phyloP scores from a whole-genome alignment of 2,113 vertebrate species.

The Pterocles burchelli region DNA sequence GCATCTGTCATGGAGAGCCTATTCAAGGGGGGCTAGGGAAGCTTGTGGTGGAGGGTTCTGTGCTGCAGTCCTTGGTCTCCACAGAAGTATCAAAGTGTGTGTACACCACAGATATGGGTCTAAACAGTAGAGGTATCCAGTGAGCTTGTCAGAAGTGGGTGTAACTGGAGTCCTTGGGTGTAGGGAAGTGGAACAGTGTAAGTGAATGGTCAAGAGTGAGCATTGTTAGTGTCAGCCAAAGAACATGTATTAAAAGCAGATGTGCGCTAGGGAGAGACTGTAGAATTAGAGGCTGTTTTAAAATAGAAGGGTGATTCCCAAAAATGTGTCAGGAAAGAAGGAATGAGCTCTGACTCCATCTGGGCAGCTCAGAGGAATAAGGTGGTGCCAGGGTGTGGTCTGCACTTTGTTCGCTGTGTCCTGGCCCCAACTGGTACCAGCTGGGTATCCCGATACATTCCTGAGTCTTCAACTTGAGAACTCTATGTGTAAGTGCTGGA shows the following conservation, averaged over 20 bases:
- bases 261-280: background rate
- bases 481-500: background rate
- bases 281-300: background rate
- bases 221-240: background rate
- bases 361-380: background rate
- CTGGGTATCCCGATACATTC: background rate
- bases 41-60: background rate
- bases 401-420: background rate
- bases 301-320: background rate
- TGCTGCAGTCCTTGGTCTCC: fast-evolving
- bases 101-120: fast-evolving
- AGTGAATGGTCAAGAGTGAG: background rate
- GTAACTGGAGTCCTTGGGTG: background rate
- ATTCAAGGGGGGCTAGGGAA: background rate
- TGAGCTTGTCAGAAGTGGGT: background rate
- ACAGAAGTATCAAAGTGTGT: background rate
- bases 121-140: background rate
- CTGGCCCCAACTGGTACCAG: background rate
- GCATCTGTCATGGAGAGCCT: background rate
- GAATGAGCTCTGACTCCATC: background rate
- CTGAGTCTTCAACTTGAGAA: background rate
- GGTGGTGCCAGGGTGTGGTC: background rate
- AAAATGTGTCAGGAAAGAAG: background rate
- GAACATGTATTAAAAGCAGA: background rate
- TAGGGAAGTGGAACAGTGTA: background rate